Evolutionary conservation across 2,888 invertebrate species (phyloP), one percentile per base, ranked within the genome.

Genomic region (Ornithoptera priamus): DNA sequence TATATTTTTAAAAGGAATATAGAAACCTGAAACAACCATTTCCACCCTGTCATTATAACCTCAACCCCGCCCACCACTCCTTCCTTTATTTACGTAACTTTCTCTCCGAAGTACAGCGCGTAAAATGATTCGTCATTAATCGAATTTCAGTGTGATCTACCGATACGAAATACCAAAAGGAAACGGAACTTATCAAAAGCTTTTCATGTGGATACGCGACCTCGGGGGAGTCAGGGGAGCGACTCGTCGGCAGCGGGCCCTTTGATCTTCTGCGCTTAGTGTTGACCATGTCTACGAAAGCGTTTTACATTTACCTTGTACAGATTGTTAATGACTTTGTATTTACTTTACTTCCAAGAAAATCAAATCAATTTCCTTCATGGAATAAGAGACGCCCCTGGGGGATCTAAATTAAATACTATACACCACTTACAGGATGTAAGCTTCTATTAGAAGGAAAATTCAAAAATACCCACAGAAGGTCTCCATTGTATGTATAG

Each of bases 121-220:
- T 53, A 77, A 78, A 76, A 76, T 77, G 78, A 76, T 76, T 75
- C 75, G 78, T 79, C 80, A 80, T 77, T 74, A 76, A 75, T 75
- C 75, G 73, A 72, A 62, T 66, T 66, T 58, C 67, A 67, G 71
- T 69, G 71, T 70, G 71, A 71, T 72, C 67, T 67, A 71, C 71
- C 70, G 76, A 78, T 78, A 77, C 65, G 42, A 70, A 67, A 64
- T 67, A 65, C 71, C 69, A 75, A 75, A 74, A 73, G 66, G 71
- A 42, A 68, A 71, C 73, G 68, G 70, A 75, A 72, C 69, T 75
- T 72, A 72, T 67, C 72, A 73, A 72, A 69, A 71, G 72, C 69
- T 74, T 72, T 71, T 74, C 72, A 61, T 70, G 70, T 73, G 65
- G 72, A 75, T 73, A 74, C 73, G 30, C 30, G 70, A 66, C 62